These are phyloP conservation scores for Drosophila tani DNA, from an alignment of 1,140 invertebrate species.

Conservation along the genomic window DNA sequence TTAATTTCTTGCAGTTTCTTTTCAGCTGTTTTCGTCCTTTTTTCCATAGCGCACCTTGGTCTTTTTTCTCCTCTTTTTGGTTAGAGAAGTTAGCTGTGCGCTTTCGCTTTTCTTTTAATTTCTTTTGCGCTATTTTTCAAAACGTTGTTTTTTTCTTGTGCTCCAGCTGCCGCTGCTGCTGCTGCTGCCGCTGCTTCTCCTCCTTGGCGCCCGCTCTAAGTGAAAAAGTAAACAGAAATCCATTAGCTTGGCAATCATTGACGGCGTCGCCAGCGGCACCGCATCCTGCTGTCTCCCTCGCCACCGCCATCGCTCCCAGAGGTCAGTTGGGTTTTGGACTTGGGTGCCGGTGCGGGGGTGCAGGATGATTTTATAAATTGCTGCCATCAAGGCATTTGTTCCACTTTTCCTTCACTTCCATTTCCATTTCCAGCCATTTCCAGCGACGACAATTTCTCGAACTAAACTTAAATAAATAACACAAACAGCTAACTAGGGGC, in stretches of 20 bases:
- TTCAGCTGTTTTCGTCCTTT: constrained; percentile 26
- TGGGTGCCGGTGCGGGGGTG: constrained; percentile 28
- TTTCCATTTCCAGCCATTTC: constrained; percentile 30
- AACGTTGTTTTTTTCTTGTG: constrained; percentile 50
- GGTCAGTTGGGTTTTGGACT: constrained; percentile 31
- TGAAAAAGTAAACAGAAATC: constrained; percentile 84
- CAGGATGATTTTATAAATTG: constrained; percentile 75
- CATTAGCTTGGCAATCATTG: constrained; percentile 84
- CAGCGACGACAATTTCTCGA: constrained; percentile 44
- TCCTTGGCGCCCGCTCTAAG: constrained; percentile 63
- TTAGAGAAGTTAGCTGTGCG: constrained; percentile 53
- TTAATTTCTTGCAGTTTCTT: constrained; percentile 76
- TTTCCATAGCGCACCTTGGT: constrained; percentile 41
- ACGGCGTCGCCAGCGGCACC: constrained; percentile 70
- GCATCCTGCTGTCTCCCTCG: constrained; percentile 20
- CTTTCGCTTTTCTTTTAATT: constrained; percentile 81
- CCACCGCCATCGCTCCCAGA: constrained; percentile 19
- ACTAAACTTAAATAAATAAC: constrained; percentile 70
- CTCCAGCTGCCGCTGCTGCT: constrained; percentile 22
- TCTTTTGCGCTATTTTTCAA: constrained; percentile 80
- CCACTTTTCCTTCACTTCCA: constrained; percentile 62
- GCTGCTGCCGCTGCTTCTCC: constrained; percentile 18
- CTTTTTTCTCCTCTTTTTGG: constrained; percentile 23
- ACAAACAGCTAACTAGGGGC: constrained; percentile 47
- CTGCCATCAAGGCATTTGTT: constrained; percentile 76